These are phyloP conservation scores for Atta texana DNA, from an alignment of 1,140 invertebrate genomes.

Conservation along the genomic window DNA sequence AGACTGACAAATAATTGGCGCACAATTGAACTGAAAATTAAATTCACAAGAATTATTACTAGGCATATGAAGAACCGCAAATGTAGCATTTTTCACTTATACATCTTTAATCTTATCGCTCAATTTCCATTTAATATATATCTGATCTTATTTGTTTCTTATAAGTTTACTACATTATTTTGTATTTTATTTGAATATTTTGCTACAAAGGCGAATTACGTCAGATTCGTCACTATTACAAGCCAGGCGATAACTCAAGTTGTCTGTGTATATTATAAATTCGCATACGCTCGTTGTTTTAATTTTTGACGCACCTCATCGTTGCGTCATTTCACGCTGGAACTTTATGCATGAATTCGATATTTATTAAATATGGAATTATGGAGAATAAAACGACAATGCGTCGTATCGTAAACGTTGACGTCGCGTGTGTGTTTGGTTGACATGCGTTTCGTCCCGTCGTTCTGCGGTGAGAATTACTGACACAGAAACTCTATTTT, in stretches of 20 bases:
- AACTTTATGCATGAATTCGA: not conserved
- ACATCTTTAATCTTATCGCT: too few relatives aligned
- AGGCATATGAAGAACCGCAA: too few relatives aligned
- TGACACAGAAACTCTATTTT: constrained; percentile 15
- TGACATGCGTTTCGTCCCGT: constrained; percentile 1
- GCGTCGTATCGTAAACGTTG: not conserved
- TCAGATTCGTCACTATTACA: constrained; percentile 20
- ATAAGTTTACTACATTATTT: too few relatives aligned
- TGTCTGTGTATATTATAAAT: constrained; percentile 7
- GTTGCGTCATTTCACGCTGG: not conserved
- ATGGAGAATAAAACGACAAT: not conserved
- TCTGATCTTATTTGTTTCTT: too few relatives aligned
- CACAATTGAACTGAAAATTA: too few relatives aligned
- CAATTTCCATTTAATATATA: too few relatives aligned
- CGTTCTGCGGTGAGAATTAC: not conserved
- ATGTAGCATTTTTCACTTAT: too few relatives aligned
- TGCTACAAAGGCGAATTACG: not conserved
- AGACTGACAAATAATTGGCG: too few relatives aligned
- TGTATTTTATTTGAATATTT: too few relatives aligned
- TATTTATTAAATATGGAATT: constrained; percentile 41
- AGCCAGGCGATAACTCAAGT: too few relatives aligned
- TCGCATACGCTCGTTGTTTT: not conserved
- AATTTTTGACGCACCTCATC: not conserved
- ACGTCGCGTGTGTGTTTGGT: not conserved
- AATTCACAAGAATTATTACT: too few relatives aligned